Evolutionary conservation across 2,113 vertebrate species (phyloP), one percentile per base, ranked within the genome.

Genomic region (Arothron firmamentum): DNA sequence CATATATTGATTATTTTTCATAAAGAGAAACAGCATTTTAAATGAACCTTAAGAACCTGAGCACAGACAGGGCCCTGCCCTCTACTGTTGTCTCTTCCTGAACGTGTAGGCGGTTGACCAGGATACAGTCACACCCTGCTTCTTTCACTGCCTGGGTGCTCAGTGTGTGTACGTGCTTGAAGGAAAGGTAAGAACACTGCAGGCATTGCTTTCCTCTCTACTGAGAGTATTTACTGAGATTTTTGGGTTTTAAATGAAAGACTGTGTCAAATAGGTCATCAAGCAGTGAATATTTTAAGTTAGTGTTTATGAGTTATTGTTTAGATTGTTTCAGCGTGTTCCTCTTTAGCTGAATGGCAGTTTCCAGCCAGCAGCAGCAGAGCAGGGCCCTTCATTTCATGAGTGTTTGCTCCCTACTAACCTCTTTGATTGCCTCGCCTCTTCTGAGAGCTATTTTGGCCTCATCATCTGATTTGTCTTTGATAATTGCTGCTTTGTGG

Each of bases 171-270:
- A 43, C 59, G 49, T 65, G 12, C 47, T 31, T 31, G 52, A 46
- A 59, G 16, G 48, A 52, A 70, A 74, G 81, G 78, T 82, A 67
- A 75, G 77, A 4, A 15, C 5, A 46, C 14, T n/a, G 45, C 2
- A 14, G 41, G 1, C 38, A 1, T 19, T 45, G 5, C 18, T 66
- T 53, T 6, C 10, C 53, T 62, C 16, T 56, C 56, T 18, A 41
- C 5, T 17, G 10, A 3, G 52, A n/a, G 19, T 11, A 6, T 17
- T 25, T 52, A 6, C 15, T 7, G 10, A 52, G 23, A 60, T 42
- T 17, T 1, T 3, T 19, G 20, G 14, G 6, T 16, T 14, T 15
- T 43, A 34, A 38, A 50, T 20, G 58, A 42, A 56, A 13, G 13
- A 28, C 6, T 28, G 25, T 7, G 25, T 7, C 6, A 5, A 28